Conservation (phyloP, 2,888 invertebrate genomes). For the Perizoma flavofasciatum region DNA sequence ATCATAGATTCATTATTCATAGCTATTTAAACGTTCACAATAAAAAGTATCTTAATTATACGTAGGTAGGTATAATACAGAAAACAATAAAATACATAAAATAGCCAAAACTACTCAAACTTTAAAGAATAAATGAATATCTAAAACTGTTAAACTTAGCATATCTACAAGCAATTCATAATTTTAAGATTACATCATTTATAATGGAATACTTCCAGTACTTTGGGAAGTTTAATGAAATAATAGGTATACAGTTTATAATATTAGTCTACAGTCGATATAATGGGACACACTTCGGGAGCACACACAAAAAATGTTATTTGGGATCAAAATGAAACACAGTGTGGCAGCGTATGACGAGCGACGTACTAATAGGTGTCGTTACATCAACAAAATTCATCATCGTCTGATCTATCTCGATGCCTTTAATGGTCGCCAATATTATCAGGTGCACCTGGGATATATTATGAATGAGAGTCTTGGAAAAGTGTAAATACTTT, state of each 20-base stretch:
- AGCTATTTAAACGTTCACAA: no score
- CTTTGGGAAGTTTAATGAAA: conserved; percentile 59
- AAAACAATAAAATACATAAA: conserved; percentile 64
- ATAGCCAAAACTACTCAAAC: conserved; percentile 77
- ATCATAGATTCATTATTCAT: no score
- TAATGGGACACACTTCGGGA: conserved; percentile 50
- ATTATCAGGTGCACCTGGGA: no score
- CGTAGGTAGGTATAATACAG: conserved; percentile 20
- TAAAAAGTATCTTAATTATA: no score
- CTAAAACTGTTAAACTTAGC: conserved; percentile 43
- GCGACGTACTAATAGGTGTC: conserved; percentile 57
- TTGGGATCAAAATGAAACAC: conserved; percentile 65
- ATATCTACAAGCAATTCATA: conserved; percentile 53
- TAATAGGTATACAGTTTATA: conserved; percentile 24
- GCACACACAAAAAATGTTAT: conserved; percentile 61
- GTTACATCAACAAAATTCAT: conserved; percentile 30
- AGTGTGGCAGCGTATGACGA: conserved; percentile 81
- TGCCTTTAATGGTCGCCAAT: no score
- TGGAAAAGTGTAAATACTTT: neutral
- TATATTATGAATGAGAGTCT: neutral
- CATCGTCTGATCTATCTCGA: no score
- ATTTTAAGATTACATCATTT: conserved; percentile 34
- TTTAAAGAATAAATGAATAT: conserved; percentile 31
- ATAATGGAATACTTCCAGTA: conserved; percentile 54
- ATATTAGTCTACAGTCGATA: conserved; percentile 38